A percentile compares a stretch with the other conserved stretches of the same genome.
Conservation (phyloP, 2,888 invertebrate species). For the Tetranychus truncatus region DNA sequence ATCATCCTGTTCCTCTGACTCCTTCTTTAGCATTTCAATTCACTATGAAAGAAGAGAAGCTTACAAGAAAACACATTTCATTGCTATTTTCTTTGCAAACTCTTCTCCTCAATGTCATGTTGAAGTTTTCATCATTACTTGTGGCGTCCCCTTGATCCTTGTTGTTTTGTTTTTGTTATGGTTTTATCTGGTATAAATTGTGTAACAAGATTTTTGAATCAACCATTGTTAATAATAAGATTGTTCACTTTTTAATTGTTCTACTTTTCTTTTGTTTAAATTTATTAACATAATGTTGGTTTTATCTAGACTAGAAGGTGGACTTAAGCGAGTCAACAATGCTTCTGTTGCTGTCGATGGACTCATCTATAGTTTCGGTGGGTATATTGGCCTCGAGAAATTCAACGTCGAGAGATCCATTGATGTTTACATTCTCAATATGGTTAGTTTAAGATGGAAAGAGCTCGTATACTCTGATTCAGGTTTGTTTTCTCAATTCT, state of each 20-base stretch:
- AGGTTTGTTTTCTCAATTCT: neutral
- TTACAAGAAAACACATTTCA: neutral
- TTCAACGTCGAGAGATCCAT: conserved; percentile 52
- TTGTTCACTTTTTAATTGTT: neutral
- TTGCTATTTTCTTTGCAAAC: too few relatives aligned
- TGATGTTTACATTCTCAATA: conserved; percentile 67
- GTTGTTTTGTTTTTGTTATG: too few relatives aligned
- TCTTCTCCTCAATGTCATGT: conserved; percentile 8
- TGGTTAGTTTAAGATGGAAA: conserved; percentile 38
- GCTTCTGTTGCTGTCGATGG: conserved; percentile 59
- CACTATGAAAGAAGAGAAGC: neutral
- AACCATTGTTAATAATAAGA: too few relatives aligned
- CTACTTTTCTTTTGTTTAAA: neutral
- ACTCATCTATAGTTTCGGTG: conserved; percentile 72
- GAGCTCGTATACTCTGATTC: neutral
- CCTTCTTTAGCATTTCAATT: neutral
- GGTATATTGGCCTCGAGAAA: conserved; percentile 69
- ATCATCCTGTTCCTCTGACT: neutral
- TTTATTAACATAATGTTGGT: neutral
- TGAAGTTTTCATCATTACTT: neutral
- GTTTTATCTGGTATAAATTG: too few relatives aligned
- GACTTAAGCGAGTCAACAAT: conserved; percentile 77
- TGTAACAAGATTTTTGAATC: too few relatives aligned
- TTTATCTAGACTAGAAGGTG: conserved; percentile 57
- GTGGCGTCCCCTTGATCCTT: neutral